These are phyloP conservation scores for Drosophila monieri DNA, from an alignment of 2,888 invertebrate species.

Conservation along the genomic window DNA sequence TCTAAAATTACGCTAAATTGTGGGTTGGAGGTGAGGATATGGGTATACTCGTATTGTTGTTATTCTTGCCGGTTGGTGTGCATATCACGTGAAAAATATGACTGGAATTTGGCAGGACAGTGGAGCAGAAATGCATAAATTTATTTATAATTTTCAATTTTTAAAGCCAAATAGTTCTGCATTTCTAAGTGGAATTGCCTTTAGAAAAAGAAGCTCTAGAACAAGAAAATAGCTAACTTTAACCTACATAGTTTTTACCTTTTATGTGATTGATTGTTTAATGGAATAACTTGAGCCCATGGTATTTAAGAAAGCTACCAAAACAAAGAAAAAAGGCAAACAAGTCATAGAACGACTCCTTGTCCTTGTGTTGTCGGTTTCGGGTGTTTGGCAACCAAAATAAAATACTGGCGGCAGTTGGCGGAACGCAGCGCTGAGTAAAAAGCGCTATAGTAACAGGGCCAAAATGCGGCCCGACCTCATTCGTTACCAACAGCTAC, in stretches of 20 bases:
- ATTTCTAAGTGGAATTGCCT: no score
- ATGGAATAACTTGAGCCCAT: background rate
- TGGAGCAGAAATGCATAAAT: background rate
- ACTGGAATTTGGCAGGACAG: conserved; percentile 10
- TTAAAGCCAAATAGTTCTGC: no score
- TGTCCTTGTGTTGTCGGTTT: conserved; percentile 68
- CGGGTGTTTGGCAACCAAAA: conserved; percentile 69
- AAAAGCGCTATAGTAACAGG: conserved; percentile 72
- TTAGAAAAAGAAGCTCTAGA: no score
- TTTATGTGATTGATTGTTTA: background rate
- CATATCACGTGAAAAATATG: conserved; percentile 39
- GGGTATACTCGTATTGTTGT: conserved; percentile 8
- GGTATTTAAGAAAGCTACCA: background rate
- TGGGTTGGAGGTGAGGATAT: background rate
- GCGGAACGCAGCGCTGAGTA: conserved; percentile 41
- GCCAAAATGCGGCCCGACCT: conserved; percentile 65
- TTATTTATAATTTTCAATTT: background rate
- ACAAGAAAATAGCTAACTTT: no score
- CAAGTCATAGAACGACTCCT: conserved; percentile 34
- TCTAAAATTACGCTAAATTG: conserved; percentile 62
- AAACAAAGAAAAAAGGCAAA: background rate
- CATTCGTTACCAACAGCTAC: conserved; percentile 79
- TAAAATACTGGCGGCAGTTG: conserved; percentile 40
- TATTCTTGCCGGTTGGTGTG: conserved; percentile 26
- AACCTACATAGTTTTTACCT: no score